These are phyloP conservation scores for Coluber constrictor DNA, from an alignment of 2,797 vertebrate genomes.

Conservation along the genomic window DNA sequence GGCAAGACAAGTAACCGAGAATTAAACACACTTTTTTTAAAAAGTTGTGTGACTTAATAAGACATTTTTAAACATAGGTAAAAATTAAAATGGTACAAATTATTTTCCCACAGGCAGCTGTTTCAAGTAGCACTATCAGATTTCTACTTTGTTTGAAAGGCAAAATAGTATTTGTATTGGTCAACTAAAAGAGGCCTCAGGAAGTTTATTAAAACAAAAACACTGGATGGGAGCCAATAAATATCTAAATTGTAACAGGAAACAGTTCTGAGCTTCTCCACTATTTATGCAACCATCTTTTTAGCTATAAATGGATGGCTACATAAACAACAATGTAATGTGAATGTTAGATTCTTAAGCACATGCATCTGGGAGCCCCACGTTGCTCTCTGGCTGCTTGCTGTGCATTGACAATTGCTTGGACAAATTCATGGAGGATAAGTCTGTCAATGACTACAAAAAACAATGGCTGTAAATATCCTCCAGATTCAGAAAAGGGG, in stretches of 20 bases:
- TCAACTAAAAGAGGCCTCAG: not conserved
- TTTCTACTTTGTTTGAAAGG: not conserved
- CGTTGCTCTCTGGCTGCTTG: not conserved
- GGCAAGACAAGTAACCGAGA: not conserved
- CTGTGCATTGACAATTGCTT: not conserved
- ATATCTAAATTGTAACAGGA: not conserved
- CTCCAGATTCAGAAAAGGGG: not conserved
- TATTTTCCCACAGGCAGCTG: not conserved
- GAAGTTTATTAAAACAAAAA: not conserved
- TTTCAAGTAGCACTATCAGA: not conserved
- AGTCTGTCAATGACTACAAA: not conserved
- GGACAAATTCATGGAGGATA: not conserved
- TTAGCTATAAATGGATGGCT: not conserved
- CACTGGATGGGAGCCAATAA: not conserved
- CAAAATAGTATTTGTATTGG: not conserved
- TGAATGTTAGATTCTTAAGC: not conserved
- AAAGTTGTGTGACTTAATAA: not conserved
- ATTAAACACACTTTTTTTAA: not conserved
- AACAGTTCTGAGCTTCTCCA: not conserved
- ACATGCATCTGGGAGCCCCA: not conserved
- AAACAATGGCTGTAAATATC: not conserved
- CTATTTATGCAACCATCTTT: not conserved
- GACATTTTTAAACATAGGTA: not conserved
- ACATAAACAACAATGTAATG: not conserved
- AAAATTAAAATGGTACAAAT: not conserved